phyloP scores from a whole-genome alignment of 2,797 vertebrate genomes.

The Cyprinodon diabolis region DNA sequence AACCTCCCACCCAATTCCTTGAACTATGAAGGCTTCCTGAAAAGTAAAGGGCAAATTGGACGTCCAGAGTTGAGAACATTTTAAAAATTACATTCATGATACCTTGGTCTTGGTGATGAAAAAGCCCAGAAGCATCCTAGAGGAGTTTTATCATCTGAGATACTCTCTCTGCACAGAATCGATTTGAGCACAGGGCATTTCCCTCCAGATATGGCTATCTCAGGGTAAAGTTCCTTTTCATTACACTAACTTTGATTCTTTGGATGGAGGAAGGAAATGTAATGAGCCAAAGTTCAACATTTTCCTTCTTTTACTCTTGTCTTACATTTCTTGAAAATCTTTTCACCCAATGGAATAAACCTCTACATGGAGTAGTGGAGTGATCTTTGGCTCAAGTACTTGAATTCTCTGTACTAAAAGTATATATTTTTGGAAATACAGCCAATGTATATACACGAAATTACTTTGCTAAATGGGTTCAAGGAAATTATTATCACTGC shows the following conservation, averaged over 20 bases:
- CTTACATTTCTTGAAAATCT: slow-evolving; percentile 20
- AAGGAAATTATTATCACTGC: too few relatives aligned
- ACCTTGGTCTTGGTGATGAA: slow-evolving; percentile 59
- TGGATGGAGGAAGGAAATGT: slow-evolving; percentile 48
- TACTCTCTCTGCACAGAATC: slow-evolving; percentile 36
- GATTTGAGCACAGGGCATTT: slow-evolving; percentile 46
- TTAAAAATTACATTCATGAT: slow-evolving; percentile 65
- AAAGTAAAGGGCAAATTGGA: slow-evolving; percentile 46
- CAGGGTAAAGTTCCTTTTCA: slow-evolving; percentile 54
- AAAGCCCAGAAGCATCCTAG: slow-evolving; percentile 43
- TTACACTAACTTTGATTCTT: slow-evolving; percentile 62
- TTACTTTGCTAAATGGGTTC: too few relatives aligned
- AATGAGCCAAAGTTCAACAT: slow-evolving; percentile 37
- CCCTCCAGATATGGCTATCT: slow-evolving; percentile 35
- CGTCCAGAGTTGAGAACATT: slow-evolving; percentile 58
- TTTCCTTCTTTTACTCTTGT: slow-evolving; percentile 30
- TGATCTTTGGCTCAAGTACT: not conserved
- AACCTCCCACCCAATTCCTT: slow-evolving; percentile 31
- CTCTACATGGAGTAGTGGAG: not conserved
- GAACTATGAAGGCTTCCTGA: slow-evolving; percentile 46
- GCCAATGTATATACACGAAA: too few relatives aligned
- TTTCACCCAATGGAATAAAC: not conserved
- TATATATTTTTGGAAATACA: not conserved
- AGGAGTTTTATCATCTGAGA: slow-evolving; percentile 58
- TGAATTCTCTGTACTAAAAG: not conserved